phyloP scores from a whole-genome alignment of 30 jellyfish, hydroid and myxozoan species.

The Turritopsis dohrnii region DNA sequence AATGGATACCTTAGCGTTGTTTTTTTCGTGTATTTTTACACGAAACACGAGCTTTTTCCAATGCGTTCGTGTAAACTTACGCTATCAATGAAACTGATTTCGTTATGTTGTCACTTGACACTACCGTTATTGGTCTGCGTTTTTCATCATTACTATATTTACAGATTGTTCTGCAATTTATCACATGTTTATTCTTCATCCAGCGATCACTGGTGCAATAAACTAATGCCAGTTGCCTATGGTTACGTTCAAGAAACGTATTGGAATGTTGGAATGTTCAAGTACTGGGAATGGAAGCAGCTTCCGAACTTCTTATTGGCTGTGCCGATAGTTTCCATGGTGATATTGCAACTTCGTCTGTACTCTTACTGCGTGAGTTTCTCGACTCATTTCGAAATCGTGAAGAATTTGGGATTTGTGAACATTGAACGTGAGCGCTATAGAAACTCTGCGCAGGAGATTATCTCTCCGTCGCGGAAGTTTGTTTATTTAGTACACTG shows the following conservation, averaged over 20 bases:
- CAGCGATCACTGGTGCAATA: conserved; percentile 62
- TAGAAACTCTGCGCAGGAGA: neutral
- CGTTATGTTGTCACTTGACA: neutral
- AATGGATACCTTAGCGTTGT: conserved; percentile 69
- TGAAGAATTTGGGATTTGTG: neutral
- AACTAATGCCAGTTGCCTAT: conserved; percentile 53
- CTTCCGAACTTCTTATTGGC: conserved; percentile 90
- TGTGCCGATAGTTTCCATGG: conserved; percentile 42
- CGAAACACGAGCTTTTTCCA: neutral
- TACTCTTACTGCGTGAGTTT: neutral
- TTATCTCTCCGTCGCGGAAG: conserved; percentile 16
- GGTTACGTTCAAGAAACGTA: conserved; percentile 56
- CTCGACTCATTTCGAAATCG: neutral
- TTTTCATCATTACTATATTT: conserved; percentile 29
- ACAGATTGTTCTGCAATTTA: conserved; percentile 35
- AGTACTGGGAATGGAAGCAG: conserved; percentile 59
- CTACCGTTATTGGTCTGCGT: neutral
- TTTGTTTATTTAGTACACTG: conserved; percentile 62
- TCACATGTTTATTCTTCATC: conserved; percentile 17
- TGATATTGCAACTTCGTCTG: conserved; percentile 14
- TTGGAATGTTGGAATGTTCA: conserved; percentile 93
- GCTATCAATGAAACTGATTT: neutral
- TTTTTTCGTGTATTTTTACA: conserved; percentile 34
- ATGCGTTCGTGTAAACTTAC: neutral
- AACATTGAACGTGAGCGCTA: neutral